Percentiles rank a stretch among this genome's conserved stretches.
phyloP scores from a whole-genome alignment of 1,140 invertebrate species.

The Helicoverpa zea region DNA sequence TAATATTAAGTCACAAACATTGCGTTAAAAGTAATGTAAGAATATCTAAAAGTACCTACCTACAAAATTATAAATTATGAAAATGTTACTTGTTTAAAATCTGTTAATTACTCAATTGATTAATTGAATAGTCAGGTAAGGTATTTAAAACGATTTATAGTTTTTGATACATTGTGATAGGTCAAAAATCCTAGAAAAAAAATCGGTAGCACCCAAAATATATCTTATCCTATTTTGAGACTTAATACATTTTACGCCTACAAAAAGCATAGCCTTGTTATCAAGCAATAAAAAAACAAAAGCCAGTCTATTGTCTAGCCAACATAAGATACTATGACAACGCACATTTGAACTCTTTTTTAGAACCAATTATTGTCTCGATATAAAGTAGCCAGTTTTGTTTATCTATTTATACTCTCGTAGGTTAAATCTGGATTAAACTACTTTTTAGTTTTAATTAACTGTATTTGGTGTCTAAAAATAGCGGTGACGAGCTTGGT shows the following conservation, averaged over 20 bases:
- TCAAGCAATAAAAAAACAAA: conserved; percentile 13
- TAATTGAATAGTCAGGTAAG: too few species aligned
- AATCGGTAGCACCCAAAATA: not conserved
- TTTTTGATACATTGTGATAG: too few species aligned
- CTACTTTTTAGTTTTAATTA: not conserved
- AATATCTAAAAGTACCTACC: too few species aligned
- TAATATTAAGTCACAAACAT: too few species aligned
- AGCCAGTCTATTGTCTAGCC: conserved; percentile 3
- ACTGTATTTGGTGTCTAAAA: not conserved
- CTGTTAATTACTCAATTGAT: too few species aligned
- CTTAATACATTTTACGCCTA: not conserved
- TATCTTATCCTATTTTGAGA: not conserved
- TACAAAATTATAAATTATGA: too few species aligned
- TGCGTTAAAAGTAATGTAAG: too few species aligned
- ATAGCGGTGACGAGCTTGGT: too few species aligned
- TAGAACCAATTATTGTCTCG: conserved; percentile 16
- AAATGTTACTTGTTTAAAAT: too few species aligned
- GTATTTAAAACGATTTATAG: too few species aligned
- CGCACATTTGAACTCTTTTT: conserved; percentile 16
- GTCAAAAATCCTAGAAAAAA: too few species aligned
- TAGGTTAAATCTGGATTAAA: conserved; percentile 1
- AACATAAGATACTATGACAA: conserved; percentile 19
- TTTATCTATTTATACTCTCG: not conserved
- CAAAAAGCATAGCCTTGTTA: not conserved
- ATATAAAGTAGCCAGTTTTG: conserved; percentile 17